Conservation (phyloP, 2,888 invertebrate genomes). For the Eristalis tenax region DNA sequence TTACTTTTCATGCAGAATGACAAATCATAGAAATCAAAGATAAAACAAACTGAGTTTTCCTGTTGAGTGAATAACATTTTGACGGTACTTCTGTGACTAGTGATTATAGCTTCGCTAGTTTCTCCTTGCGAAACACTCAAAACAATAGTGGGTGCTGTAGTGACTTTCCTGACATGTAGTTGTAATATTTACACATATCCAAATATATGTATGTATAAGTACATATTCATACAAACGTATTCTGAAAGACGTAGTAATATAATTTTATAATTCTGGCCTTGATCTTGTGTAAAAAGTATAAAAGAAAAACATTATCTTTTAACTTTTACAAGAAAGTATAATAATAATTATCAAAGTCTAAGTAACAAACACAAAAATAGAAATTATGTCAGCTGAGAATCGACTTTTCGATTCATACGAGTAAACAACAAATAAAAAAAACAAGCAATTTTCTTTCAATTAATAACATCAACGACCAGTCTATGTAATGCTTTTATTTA, state of each 20-base stretch:
- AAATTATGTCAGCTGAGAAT: constrained; percentile 44
- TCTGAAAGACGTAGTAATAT: constrained; percentile 7
- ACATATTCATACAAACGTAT: constrained; percentile 11
- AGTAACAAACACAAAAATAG: constrained; percentile 52
- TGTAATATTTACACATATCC: background rate
- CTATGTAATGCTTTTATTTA: constrained; percentile 67
- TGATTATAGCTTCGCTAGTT: too few species aligned
- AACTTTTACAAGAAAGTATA: constrained; percentile 19
- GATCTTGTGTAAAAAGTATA: constrained; percentile 56
- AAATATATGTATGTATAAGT: background rate
- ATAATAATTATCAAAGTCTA: constrained; percentile 61
- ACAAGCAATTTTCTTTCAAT: constrained; percentile 46
- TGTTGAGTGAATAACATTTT: too few species aligned
- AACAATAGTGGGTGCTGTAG: too few species aligned
- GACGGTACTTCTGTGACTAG: too few species aligned
- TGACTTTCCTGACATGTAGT: too few species aligned
- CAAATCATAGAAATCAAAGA: too few species aligned
- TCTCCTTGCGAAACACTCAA: too few species aligned
- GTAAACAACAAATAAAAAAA: constrained; percentile 43
- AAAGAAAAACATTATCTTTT: background rate
- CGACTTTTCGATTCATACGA: constrained; percentile 53
- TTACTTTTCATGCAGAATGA: too few species aligned
- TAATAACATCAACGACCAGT: constrained; percentile 61
- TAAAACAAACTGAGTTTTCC: too few species aligned
- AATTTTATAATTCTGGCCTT: constrained; percentile 57